Percentiles rank a stretch among this genome's conserved stretches.
Evolutionary conservation across 2,797 vertebrate species (phyloP).

Genomic region (Girardinus metallicus): DNA sequence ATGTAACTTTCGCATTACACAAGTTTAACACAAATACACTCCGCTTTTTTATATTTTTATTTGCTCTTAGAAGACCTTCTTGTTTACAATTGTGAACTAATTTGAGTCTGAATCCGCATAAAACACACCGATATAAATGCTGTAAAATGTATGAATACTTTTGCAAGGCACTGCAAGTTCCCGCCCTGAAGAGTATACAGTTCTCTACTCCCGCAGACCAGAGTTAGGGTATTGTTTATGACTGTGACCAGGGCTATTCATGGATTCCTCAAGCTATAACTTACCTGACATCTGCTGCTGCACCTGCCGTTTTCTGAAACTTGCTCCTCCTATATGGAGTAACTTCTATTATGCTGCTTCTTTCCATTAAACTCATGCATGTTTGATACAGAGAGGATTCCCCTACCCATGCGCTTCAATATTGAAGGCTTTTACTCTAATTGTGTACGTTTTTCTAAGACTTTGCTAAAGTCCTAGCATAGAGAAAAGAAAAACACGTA

Average conservation of each 20-base stretch:
- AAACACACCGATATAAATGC: background rate
- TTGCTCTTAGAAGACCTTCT: background rate
- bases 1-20: background rate
- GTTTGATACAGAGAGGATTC: constrained; percentile 55
- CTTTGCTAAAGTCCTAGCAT: constrained; percentile 55
- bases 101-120: background rate
- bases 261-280: background rate
- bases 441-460: constrained; percentile 66
- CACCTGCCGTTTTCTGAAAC: constrained; percentile 1
- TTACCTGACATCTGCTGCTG: constrained; percentile 1
- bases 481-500: constrained; percentile 55
- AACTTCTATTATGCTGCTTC: constrained; percentile 21
- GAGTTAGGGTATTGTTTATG: background rate
- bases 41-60: background rate
- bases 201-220: background rate
- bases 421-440: constrained; percentile 58
- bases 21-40: background rate
- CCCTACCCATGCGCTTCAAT: constrained; percentile 29
- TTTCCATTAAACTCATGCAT: constrained; percentile 66
- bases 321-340: background rate
- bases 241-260: background rate
- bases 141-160: constrained; percentile 2
- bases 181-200: background rate
- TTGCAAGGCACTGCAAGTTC: background rate
- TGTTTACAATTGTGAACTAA: background rate